These are phyloP conservation scores for Drosophila austrosaltans DNA, from an alignment of 2,888 invertebrate species.

Conservation along the genomic window DNA sequence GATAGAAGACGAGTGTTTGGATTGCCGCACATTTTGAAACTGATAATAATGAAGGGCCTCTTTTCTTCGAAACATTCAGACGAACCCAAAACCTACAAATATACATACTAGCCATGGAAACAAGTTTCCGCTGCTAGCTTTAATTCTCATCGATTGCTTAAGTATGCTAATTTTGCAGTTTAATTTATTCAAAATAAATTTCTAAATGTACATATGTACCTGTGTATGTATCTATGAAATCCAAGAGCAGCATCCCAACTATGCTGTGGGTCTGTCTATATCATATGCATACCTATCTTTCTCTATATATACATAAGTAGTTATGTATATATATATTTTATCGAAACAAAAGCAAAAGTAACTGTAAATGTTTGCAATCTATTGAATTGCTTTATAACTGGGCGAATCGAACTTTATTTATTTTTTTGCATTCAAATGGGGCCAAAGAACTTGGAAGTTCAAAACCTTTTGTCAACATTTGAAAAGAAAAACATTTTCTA, in stretches of 20 bases:
- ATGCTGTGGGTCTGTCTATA: slow-evolving; percentile 15
- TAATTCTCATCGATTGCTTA: slow-evolving; percentile 50
- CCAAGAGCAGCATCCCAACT: slow-evolving; percentile 1
- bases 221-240: not conserved
- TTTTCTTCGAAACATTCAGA: slow-evolving; percentile 25
- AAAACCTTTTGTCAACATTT: slow-evolving; percentile 14
- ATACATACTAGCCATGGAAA: slow-evolving; percentile 29
- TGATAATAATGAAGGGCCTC: slow-evolving; percentile 32
- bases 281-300: too few species aligned
- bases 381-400: slow-evolving; percentile 9
- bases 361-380: slow-evolving; percentile 52
- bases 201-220: slow-evolving; percentile 25
- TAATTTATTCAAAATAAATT: slow-evolving; percentile 60
- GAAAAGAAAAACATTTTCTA: slow-evolving; percentile 17
- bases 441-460: not conserved
- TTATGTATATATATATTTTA: slow-evolving; percentile 1
- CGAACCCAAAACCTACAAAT: slow-evolving; percentile 6
- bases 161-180: slow-evolving; percentile 62
- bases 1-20: slow-evolving; percentile 74
- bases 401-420: not conserved
- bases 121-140: slow-evolving; percentile 42
- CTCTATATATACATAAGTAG: too few species aligned
- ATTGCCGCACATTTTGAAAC: slow-evolving; percentile 76
- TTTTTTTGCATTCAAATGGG: slow-evolving; percentile 9
- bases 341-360: slow-evolving; percentile 53